Base-by-base conservation (phyloP, 2,888 invertebrate species). In the Cryptocephalus primarius region DNA sequence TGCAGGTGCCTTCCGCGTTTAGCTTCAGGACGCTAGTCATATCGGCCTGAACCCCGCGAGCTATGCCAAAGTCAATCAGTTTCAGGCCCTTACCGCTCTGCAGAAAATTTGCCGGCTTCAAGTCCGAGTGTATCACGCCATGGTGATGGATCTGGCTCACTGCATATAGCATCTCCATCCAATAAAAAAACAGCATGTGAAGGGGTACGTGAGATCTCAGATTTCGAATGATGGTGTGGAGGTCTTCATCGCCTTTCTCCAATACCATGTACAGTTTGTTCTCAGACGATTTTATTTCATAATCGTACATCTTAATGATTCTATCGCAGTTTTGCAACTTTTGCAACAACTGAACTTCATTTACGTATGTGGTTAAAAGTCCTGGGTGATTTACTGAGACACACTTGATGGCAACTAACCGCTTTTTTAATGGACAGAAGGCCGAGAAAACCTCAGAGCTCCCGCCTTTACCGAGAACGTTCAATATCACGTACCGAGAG, bases 21-120 rank as follows among this genome's bases (percentile, higher is more conserved):
- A 86, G 79, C 67, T 88, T 89, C 44, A 88, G 78, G 47, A 94
- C 87, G 60, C 88, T 89, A 0, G 95, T 96, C 67, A 85, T 86
- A 68, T 96, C 93, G 47, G 79, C 77, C 57, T 88, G 85, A 55
- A 96, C 79, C 44, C 85, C 82, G 41, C 90, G 88, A 42, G 96
- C 89, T 62, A 97, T 94, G 45, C 96, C 97, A 74, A 97, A 97
- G 74, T 97, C 97, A 55, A 97, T 99, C 48, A 97, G 73, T 73
- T 97, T 97, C 46, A 97, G 70, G 9, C 84, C 78, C 1, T 88
- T 89, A 52, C 82, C 79, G 8, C 90, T 88, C 63, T 92, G 75
- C 39, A 97, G 75, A 70, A 97, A 99, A 72, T 97, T 97, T 0
- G 92, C 92, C 0, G 97, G 97, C 69, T 97, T 97, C 56, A 97